phyloP scores from a whole-genome alignment of 2,888 invertebrate species.

The Blastobasis adustella region DNA sequence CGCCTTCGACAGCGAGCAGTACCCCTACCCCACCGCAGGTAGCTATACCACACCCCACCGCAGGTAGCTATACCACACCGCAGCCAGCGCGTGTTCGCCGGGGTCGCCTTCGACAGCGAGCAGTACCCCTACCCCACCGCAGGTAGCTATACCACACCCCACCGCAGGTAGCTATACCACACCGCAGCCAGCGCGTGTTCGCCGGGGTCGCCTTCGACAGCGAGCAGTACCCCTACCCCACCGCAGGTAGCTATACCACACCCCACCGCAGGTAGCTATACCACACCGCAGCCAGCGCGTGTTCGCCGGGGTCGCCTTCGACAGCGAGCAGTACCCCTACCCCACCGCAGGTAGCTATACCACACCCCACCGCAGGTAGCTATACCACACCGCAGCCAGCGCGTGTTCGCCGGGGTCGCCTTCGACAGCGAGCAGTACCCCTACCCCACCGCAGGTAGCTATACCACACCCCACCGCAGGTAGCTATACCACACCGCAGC shows the following conservation, averaged over 20 bases:
- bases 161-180: too few species aligned
- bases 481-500: conserved; percentile 37
- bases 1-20: conserved; percentile 82
- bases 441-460: conserved; percentile 82
- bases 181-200: conserved; percentile 80
- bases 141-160: conserved; percentile 52
- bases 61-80: conserved; percentile 20
- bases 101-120: conserved; percentile 83
- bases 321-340: conserved; percentile 83
- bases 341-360: conserved; percentile 80
- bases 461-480: too few species aligned
- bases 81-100: conserved; percentile 85
- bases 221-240: conserved; percentile 86
- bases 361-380: too few species aligned
- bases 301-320: conserved; percentile 87
- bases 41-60: not conserved
- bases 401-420: conserved; percentile 87
- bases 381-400: conserved; percentile 68
- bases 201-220: conserved; percentile 87
- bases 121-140: conserved; percentile 88
- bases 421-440: conserved; percentile 85
- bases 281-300: conserved; percentile 76
- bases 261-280: too few species aligned
- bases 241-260: conserved; percentile 71
- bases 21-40: conserved; percentile 87